Conservation (phyloP, 2,888 invertebrate genomes). For the Alentia gelatinosa region DNA sequence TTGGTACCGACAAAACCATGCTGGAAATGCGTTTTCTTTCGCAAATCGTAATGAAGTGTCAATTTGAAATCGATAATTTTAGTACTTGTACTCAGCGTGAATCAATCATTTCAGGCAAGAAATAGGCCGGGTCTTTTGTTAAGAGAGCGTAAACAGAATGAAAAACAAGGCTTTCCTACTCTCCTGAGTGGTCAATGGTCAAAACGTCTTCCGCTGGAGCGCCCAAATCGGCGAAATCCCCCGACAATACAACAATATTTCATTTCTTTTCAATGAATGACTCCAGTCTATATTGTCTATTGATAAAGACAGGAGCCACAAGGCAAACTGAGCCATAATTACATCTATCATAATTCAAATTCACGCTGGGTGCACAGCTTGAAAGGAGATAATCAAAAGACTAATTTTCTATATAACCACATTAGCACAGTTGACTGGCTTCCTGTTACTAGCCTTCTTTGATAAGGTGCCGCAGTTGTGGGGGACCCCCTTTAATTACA, state of each 20-base stretch:
- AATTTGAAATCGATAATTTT: slow-evolving; percentile 40
- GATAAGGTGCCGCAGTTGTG: background rate
- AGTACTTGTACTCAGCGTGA: background rate
- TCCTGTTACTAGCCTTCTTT: slow-evolving; percentile 20
- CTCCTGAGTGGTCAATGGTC: background rate
- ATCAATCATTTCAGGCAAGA: slow-evolving; percentile 2
- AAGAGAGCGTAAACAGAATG: background rate
- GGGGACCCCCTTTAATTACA: slow-evolving; percentile 27
- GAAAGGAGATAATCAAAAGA: slow-evolving; percentile 41
- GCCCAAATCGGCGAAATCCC: background rate
- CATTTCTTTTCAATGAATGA: background rate
- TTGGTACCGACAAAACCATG: background rate
- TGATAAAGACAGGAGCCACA: background rate
- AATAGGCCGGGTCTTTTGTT: slow-evolving; percentile 7
- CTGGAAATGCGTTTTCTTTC: slow-evolving; percentile 20
- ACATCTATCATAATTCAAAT: slow-evolving; percentile 37
- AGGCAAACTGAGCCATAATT: background rate
- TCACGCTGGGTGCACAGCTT: slow-evolving; percentile 27
- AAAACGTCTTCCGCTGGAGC: background rate
- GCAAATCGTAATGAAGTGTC: slow-evolving; percentile 21
- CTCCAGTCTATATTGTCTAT: background rate
- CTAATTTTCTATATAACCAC: slow-evolving; percentile 46
- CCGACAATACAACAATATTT: background rate
- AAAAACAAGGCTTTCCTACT: background rate
- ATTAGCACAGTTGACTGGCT: slow-evolving; percentile 20